phyloP scores from a whole-genome alignment of 2,797 vertebrate genomes.

The Dallia pectoralis region DNA sequence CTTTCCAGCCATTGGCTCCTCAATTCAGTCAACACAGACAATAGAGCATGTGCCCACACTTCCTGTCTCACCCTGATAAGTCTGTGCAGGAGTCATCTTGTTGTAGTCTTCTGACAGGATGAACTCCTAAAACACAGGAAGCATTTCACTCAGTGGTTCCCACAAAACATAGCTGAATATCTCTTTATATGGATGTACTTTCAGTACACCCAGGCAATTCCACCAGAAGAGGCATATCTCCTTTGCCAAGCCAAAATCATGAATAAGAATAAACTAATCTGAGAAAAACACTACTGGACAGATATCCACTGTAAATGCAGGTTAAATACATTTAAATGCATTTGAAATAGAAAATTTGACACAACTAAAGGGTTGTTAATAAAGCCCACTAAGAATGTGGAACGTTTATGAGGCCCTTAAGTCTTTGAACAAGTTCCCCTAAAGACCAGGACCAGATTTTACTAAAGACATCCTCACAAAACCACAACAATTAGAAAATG shows the following conservation, averaged over 20 bases:
- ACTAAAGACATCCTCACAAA: slow-evolving; percentile 4
- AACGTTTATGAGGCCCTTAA: too few relatives aligned
- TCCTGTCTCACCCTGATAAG: slow-evolving; percentile 85
- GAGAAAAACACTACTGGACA: too few relatives aligned
- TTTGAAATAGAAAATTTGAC: too few relatives aligned
- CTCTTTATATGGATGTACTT: background rate
- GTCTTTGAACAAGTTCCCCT: too few relatives aligned
- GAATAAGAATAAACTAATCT: too few relatives aligned
- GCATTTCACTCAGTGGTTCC: background rate
- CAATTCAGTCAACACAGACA: slow-evolving; percentile 2
- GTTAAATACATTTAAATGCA: too few relatives aligned
- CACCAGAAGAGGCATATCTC: too few relatives aligned
- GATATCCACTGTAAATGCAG: too few relatives aligned
- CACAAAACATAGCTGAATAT: background rate
- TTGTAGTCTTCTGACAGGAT: slow-evolving; percentile 97
- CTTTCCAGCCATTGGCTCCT: background rate
- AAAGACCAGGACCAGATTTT: background rate
- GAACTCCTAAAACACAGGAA: slow-evolving; percentile 83
- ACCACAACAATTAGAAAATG: too few relatives aligned
- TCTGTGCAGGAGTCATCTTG: slow-evolving; percentile 90
- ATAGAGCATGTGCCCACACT: slow-evolving; percentile 8
- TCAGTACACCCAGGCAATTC: background rate
- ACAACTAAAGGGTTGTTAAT: too few relatives aligned
- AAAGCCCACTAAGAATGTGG: too few relatives aligned
- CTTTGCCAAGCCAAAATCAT: too few relatives aligned